Evolutionary conservation across 2,113 vertebrate genomes (phyloP), one percentile per base, ranked within the genome.

Genomic region (Forbesichthys agassizii): DNA sequence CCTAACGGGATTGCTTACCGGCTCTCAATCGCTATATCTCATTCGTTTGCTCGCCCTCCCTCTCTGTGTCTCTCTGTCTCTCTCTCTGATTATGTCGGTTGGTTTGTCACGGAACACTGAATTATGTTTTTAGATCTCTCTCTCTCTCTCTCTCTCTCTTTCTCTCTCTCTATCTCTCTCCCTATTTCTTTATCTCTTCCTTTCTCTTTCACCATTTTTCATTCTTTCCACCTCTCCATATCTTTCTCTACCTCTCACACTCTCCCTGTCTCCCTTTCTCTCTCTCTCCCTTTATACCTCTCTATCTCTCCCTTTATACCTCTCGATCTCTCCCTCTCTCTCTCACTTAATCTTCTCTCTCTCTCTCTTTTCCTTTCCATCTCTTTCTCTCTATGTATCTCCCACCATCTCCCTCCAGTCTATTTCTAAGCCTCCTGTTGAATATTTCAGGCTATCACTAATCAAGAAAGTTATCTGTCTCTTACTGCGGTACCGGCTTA

Each of bases 401-500:
- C 27, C 27, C 27, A 27, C 27, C 27, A 27, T 27, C 27, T 42
- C 36, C 36, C 36, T 42, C 36, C 36, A 7, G 36, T 8, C 36
- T 42, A 42, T 42, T 42, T 42, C 36, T 42, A 42, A 13, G 12
- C 13, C 58, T 14, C 11, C 58, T 60, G 58, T 36, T 60, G 58
- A 60, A 60, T 60, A 60, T 60, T 60, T 60, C 58, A 60, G 33
- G 33, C 33, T 33, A 11, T 33, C 33, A 36, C 33, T 60, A 60
- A 60, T 60, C 20, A 60, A 13, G 58, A 33, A 60, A 60, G 20
- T 36, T 8, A 60, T 60, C 58, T 7, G 58, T 3, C 52, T 53
- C 52, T 53, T 13, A 53, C 52, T 53, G 52, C 52, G 52, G 52
- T 13, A 53, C 13, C 13, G 6, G 52, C 52, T 53, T 13, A n/a